phyloP scores from a whole-genome alignment of 2,113 vertebrate species.

The Aphelocoma coerulescens region DNA sequence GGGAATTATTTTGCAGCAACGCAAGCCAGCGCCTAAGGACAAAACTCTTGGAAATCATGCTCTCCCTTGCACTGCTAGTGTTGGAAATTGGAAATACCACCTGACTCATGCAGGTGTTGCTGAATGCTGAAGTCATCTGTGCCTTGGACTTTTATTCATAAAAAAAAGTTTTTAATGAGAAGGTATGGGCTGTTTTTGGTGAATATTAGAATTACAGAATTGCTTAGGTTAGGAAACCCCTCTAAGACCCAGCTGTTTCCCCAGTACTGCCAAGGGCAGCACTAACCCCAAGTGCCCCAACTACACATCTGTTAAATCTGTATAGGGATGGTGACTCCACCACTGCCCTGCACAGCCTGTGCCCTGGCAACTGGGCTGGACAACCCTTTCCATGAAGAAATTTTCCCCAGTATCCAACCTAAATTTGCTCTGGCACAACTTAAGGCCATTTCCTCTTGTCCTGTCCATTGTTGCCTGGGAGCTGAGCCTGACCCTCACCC shows the following conservation, averaged over 20 bases:
- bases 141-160: not conserved
- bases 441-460: not conserved
- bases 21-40: not conserved
- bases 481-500: not conserved
- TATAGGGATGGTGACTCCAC: not conserved
- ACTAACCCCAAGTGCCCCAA: not conserved
- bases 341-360: not conserved
- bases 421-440: not conserved
- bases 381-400: not conserved
- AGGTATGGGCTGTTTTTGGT: not conserved
- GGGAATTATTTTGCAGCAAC: not conserved
- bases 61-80: not conserved
- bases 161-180: not conserved
- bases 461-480: not conserved
- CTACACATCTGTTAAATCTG: not conserved
- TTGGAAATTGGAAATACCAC: not conserved
- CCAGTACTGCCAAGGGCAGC: not conserved
- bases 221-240: not conserved
- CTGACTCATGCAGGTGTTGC: not conserved
- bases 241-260: not conserved
- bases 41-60: not conserved
- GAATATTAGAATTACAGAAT: not conserved
- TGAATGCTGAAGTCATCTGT: not conserved
- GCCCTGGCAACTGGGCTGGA: not conserved
- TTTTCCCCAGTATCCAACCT: not conserved